Base-by-base conservation (phyloP, 2,797 vertebrate species). In the Eulemur rubriventer region DNA sequence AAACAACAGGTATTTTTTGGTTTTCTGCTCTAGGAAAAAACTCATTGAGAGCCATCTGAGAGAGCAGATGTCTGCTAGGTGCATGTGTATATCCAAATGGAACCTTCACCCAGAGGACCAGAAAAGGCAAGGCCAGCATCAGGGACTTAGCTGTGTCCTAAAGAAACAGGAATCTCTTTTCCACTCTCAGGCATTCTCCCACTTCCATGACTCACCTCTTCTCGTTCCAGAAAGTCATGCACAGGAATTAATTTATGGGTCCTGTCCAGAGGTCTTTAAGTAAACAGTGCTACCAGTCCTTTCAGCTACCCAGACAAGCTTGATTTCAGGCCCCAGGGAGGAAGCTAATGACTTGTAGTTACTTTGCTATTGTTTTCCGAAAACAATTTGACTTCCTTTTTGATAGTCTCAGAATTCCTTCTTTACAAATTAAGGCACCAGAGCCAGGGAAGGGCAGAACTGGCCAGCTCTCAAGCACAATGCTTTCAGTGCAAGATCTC, bases 301-400 rank as follows among this genome's bases (percentile, higher is more conserved):
- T 98, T 97, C 96, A 98, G 98, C 96, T 96, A 95, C 96, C 97
- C 98, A 97, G 98, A 98, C 97, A 96, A 98, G 94, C 95, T 92
- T 97, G 96, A 90, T 84, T 96, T 90, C 35, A 89, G 95, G 94
- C 98, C 97, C 97, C 69, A 79, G 94, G 75, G 98, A 98, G 98
- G 98, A 99, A 99, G 96, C 98, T 98, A 98, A 98, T 98, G 98
- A 98, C 98, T 98, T 98, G 98, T 98, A 98, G 98, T 98, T 98
- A 98, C 98, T 98, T 99, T 98, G 98, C 99, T 99, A 99, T 99
- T 99, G 99, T 99, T 99, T 99, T 99, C 98, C 98, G 98, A 99
- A 99, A 99, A 99, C 99, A 99, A 99, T 99, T 99, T 99, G 98
- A 99, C 99, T 99, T 99, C 99, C 99, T 99, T 98, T 99, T 98